A percentile compares a stretch with the other conserved stretches of the same genome.
Conservation (phyloP, 2,888 invertebrate species). For the Gari tellinella region DNA sequence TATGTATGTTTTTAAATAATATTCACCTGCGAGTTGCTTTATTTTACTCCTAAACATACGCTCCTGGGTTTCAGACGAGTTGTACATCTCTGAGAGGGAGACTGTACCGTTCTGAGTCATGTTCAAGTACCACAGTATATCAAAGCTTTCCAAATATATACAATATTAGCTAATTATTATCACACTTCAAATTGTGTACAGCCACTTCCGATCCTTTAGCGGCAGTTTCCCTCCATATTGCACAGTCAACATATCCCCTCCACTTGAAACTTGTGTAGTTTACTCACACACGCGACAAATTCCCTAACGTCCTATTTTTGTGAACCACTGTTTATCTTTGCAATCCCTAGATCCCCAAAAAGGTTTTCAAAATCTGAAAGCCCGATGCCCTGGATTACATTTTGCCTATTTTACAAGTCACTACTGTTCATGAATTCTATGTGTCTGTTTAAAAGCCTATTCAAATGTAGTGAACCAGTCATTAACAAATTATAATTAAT, state of each 20-base stretch:
- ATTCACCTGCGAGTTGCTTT: conserved; percentile 74
- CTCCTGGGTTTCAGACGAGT: conserved; percentile 59
- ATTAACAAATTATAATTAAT: conserved; percentile 33
- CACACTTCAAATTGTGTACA: conserved; percentile 20
- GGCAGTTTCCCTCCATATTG: conserved; percentile 19
- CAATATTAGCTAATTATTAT: neutral
- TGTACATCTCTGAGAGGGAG: conserved; percentile 12
- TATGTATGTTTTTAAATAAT: neutral
- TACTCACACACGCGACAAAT: no score
- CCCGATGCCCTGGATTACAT: no score
- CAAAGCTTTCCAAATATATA: conserved; percentile 1
- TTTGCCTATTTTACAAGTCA: no score
- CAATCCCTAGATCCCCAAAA: no score
- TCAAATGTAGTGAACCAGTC: conserved; percentile 28
- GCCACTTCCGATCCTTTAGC: conserved; percentile 23
- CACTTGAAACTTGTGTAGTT: no score
- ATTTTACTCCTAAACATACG: conserved; percentile 71
- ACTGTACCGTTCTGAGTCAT: conserved; percentile 43
- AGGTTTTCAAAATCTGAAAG: no score
- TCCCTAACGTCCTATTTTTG: no score
- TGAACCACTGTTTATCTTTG: no score
- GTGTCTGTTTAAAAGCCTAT: conserved; percentile 2
- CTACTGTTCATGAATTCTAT: no score
- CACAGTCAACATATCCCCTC: neutral
- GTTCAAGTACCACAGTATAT: neutral